Percentiles rank a stretch among this genome's conserved stretches.
phyloP scores from a whole-genome alignment of 2,113 vertebrate genomes.

The Periophthalmodon schlosseri region DNA sequence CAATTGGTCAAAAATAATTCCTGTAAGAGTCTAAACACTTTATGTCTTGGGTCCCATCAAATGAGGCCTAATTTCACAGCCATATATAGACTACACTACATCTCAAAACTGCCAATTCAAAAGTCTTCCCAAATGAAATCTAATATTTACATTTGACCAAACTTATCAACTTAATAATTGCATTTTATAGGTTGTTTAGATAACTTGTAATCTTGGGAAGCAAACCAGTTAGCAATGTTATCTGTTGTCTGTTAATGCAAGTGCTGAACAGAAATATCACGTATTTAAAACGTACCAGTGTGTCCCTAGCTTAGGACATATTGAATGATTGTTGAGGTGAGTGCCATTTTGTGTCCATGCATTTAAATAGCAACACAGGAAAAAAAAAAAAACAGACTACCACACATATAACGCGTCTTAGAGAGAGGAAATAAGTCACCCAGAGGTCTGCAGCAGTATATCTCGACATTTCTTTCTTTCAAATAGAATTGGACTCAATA shows the following conservation, averaged over 20 bases:
- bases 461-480: constrained; percentile 67
- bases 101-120: background rate
- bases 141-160: background rate
- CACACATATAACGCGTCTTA: constrained; percentile 65
- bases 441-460: constrained; percentile 72
- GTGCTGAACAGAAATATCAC: constrained; percentile 16
- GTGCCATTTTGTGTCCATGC: constrained; percentile 66
- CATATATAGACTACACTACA: background rate
- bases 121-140: background rate
- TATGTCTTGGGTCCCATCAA: background rate
- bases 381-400: constrained; percentile 34
- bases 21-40: background rate
- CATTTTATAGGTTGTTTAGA: background rate
- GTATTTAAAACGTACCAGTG: constrained; percentile 60
- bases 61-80: background rate
- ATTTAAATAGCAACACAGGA: constrained; percentile 70
- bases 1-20: background rate
- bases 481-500: constrained; percentile 69
- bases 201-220: background rate
- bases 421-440: constrained; percentile 67
- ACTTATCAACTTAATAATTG: background rate
- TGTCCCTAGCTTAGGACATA: constrained; percentile 40
- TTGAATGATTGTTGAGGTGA: constrained; percentile 53
- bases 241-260: background rate
- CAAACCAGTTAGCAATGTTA: background rate